Percentiles rank a stretch among this genome's conserved stretches.
phyloP scores from a whole-genome alignment of 2,888 invertebrate genomes.

The Idaea aversata region DNA sequence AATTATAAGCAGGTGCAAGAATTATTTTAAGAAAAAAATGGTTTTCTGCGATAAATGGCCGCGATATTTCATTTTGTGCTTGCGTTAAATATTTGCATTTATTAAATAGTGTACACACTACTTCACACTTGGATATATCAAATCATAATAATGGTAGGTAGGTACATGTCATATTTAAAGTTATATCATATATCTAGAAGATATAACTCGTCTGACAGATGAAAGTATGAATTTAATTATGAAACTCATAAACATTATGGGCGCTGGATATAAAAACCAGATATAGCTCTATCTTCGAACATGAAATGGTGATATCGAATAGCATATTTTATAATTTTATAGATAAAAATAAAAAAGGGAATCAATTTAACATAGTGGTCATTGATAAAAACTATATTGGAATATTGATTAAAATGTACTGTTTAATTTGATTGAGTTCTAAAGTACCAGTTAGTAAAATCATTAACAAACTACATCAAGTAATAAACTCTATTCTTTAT shows the following conservation, averaged over 20 bases:
- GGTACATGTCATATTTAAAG: neutral
- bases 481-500: neutral
- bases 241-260: neutral
- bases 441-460: too few species aligned
- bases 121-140: neutral
- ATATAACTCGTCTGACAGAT: neutral
- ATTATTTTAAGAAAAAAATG: constrained; percentile 7
- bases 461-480: neutral
- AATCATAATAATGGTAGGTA: neutral
- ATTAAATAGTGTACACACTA: constrained; percentile 7
- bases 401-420: neutral
- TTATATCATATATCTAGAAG: neutral
- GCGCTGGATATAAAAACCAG: neutral
- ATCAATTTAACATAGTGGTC: neutral
- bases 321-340: neutral
- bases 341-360: neutral
- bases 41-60: constrained; percentile 11
- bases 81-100: constrained; percentile 9
- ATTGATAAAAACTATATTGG: neutral
- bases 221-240: neutral
- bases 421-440: neutral
- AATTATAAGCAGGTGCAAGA: constrained; percentile 9
- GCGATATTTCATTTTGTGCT: constrained; percentile 9
- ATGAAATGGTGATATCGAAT: neutral
- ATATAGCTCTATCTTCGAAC: neutral